Base-by-base conservation (phyloP, 2,797 vertebrate genomes). In the Phoebastria nigripes region DNA sequence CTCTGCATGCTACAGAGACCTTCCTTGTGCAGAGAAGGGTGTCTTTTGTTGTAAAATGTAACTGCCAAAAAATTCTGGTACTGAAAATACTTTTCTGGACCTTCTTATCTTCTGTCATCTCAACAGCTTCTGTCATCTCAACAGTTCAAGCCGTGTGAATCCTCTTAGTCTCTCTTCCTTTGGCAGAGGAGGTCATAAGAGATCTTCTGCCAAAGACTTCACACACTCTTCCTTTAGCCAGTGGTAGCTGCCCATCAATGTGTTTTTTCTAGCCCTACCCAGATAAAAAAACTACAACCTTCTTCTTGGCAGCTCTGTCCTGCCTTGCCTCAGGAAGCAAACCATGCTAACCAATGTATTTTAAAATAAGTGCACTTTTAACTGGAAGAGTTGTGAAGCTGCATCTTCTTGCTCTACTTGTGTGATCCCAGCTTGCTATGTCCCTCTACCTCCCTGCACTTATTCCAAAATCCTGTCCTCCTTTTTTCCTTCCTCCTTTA, bases 171-270 rank as follows among this genome's bases (percentile, higher is more conserved):
- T 85, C 46, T 71, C 77, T 93, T 93, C 49, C 86, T 55, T 70
- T 89, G 90, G 93, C 90, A 87, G 47, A 52, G 83, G 63, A 91
- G 62, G 51, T 80, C 6, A 8, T 77, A 91, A 87, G 81, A 82
- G 74, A 85, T 87, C 70, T 91, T 86, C 73, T 95, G 89, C 82
- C 78, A 93, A 82, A 77, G 67, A 55, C 62, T 92, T 94, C 62
- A 59, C 78, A 77, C 42, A 7, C 58, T 55, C 51, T 86, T 94
- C 55, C 78, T 90, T 85, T 83, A 91, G 52, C 74, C 74, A 63
- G 35, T 62, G 67, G 59, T 63, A 94, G 67, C 79, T 94, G 82
- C 85, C 63, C 73, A 41, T 76, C 70, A 20, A 5, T 11, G 21
- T 73, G 55, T 7, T 79, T 88, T 92, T 82, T 87, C 39, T 85